Evolutionary conservation across 2,113 vertebrate genomes (phyloP).

Genomic region (Oreamnos americanus): DNA sequence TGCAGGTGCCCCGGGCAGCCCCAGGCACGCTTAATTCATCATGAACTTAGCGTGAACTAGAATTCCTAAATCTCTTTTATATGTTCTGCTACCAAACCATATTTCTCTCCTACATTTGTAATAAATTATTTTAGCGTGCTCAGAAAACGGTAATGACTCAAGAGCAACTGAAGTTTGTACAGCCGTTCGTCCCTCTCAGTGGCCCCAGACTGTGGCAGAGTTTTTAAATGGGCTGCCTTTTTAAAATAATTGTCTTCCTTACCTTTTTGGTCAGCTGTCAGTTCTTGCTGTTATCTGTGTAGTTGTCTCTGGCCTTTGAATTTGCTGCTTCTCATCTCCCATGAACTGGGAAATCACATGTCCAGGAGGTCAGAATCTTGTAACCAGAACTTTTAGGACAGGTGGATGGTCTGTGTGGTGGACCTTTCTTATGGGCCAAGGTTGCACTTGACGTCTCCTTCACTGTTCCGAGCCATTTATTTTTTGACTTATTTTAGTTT

Average conservation of each 20-base stretch:
- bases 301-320: neutral
- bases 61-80: conserved; percentile 58
- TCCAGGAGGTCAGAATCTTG: neutral
- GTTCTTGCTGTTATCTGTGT: neutral
- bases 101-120: conserved; percentile 19
- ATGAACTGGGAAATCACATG: neutral
- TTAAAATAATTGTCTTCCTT: neutral
- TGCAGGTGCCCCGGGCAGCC: neutral
- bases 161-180: neutral
- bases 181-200: neutral
- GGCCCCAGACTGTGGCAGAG: neutral
- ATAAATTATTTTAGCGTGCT: conserved; percentile 38
- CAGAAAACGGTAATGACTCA: neutral
- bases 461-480: neutral
- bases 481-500: neutral
- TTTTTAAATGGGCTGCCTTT: neutral
- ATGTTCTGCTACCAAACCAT: neutral
- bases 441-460: neutral
- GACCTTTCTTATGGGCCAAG: neutral
- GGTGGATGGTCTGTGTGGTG: neutral
- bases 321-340: neutral
- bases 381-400: neutral
- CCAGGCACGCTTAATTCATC: neutral
- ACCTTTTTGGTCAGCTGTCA: neutral
- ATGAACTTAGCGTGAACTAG: conserved; percentile 11